phyloP scores from a whole-genome alignment of 1,140 invertebrate genomes.

The Drosophila repletoides region DNA sequence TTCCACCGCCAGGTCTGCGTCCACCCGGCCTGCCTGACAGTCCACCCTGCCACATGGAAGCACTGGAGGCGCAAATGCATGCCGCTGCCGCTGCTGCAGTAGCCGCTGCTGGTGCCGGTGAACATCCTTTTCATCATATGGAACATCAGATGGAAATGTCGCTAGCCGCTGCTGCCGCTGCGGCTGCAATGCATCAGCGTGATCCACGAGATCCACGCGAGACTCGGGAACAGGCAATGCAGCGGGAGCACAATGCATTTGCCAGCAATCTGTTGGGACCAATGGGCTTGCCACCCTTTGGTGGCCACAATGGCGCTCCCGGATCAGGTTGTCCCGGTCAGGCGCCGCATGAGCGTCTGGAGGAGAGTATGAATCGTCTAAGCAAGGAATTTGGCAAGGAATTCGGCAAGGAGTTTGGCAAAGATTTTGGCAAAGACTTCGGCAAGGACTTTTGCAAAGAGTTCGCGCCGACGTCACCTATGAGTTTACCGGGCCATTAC shows the following conservation, averaged over 20 bases:
- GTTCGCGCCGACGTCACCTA: constrained; percentile 71
- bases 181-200: constrained; percentile 59
- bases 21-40: constrained; percentile 59
- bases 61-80: constrained; percentile 76
- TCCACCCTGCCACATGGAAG: constrained; percentile 76
- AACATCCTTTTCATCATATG: constrained; percentile 81
- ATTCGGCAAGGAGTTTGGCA: constrained; percentile 71
- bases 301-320: constrained; percentile 43
- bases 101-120: constrained; percentile 59
- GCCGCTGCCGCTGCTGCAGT: constrained; percentile 72
- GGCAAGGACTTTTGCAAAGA: constrained; percentile 72
- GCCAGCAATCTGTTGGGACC: constrained; percentile 82
- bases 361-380: constrained; percentile 83
- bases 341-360: constrained; percentile 84
- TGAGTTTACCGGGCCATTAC: constrained; percentile 79
- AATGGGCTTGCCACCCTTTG: constrained; percentile 82
- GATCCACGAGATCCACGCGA: constrained; percentile 58
- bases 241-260: constrained; percentile 80
- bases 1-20: constrained; percentile 61
- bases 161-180: constrained; percentile 74
- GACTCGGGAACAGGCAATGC: constrained; percentile 63
- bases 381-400: constrained; percentile 66
- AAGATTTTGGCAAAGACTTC: constrained; percentile 65
- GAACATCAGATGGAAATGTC: constrained; percentile 82
- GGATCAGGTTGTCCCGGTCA: constrained; percentile 49